Evolutionary conservation across 2,113 vertebrate species (phyloP), one percentile per base, ranked within the genome.

Genomic region (Alethe castanea): DNA sequence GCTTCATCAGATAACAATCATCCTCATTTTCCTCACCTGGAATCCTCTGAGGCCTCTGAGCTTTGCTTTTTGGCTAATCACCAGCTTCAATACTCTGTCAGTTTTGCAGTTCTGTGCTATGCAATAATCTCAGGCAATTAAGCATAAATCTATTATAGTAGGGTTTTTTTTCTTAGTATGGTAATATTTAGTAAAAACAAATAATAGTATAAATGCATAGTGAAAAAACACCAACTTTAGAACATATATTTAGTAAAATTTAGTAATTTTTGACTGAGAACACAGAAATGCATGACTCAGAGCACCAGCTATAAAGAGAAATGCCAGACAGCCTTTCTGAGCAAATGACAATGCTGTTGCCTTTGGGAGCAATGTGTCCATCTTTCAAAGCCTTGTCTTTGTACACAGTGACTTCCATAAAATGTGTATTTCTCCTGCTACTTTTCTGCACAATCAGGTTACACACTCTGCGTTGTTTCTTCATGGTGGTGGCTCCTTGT

Each of bases 151-250:
- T 78, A 6, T 26, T 71, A 35, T 4, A 45, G 28, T 4, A n/a
- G 10, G 5, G 5, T 1, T 6, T 3, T 15, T 76, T 5, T 15
- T 44, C 70, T 50, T 18, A 7, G 8, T 28, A 54, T 12, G 3
- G 7, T 11, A 74, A n/a, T 16, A 35, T 35, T 71, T 60, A 65
- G 29, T 22, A n/a, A 44, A 71, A 48, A 19, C 6, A 35, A n/a
- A 45, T 22, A 22, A 26, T 5, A 31, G 3, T 33, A 35, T 38
- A 42, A 40, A 69, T 20, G 0, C 6, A 31, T n/a, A 40, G 6
- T 23, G 36, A 65, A 65, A 40, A 71, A 23, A 0, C 23, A 2
- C 14, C 11, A 12, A 9, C 3, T 26, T 50, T 38, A 36, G 7
- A 50, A 26, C 2, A 50, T 1, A 8, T 12, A 35, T 38, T 79